These are phyloP conservation scores for Conopomorpha cramerella DNA, from an alignment of 1,140 invertebrate genomes.

Conservation along the genomic window DNA sequence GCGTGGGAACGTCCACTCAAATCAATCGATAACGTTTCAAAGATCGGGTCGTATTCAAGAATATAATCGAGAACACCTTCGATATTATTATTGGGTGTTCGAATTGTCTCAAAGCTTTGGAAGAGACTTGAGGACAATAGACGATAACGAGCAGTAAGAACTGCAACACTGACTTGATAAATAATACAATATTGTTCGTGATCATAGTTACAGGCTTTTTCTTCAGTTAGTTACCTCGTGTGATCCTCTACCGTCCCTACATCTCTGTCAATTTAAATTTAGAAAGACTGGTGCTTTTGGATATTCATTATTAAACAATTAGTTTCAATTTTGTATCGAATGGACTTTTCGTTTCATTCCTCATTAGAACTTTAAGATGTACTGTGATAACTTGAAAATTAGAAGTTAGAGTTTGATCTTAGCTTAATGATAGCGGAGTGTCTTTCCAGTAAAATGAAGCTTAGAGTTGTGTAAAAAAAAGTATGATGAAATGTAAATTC, in stretches of 20 bases:
- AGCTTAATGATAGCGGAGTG: constrained; percentile 32
- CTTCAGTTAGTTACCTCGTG: too few species aligned
- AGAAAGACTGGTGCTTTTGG: constrained; percentile 50
- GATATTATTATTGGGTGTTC: too few species aligned
- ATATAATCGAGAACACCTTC: constrained; percentile 36
- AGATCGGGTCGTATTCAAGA: constrained; percentile 16
- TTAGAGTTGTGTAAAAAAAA: not conserved
- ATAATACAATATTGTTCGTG: too few species aligned
- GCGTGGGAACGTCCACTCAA: constrained; percentile 57
- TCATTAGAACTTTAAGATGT: constrained; percentile 50
- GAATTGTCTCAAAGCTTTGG: too few species aligned
- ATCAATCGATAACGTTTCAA: constrained; percentile 57
- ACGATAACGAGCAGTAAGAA: too few species aligned
- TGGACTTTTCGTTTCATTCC: constrained; percentile 58
- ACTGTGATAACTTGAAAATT: constrained; percentile 22
- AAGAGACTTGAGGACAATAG: too few species aligned
- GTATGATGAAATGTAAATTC: not conserved
- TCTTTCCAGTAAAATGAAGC: constrained; percentile 51
- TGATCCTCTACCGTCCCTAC: constrained; percentile 13
- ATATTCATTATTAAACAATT: constrained; percentile 26
- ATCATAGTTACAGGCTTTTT: too few species aligned
- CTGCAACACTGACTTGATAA: too few species aligned
- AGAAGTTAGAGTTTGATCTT: constrained; percentile 40
- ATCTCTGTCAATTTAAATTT: constrained; percentile 13
- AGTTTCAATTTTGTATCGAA: constrained; percentile 20